Percentiles rank a stretch among this genome's conserved stretches.
Conservation (phyloP, 2,888 invertebrate genomes). For the Sarcophaga caerulescens region DNA sequence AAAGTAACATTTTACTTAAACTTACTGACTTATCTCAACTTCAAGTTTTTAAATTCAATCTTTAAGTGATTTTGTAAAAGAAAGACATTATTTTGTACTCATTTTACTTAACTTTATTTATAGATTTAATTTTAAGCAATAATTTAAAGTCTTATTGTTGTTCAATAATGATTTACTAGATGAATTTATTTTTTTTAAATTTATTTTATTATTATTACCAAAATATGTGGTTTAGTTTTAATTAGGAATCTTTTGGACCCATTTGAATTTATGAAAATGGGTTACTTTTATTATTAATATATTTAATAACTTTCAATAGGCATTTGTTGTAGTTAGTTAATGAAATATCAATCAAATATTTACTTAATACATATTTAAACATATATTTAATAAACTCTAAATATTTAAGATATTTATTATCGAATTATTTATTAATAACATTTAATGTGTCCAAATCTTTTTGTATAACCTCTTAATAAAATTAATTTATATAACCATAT, state of each 20-base stretch:
- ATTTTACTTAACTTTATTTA: not conserved
- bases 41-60: too few species aligned
- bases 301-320: slow-evolving; percentile 1
- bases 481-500: not conserved
- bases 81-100: not conserved
- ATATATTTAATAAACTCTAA: not conserved
- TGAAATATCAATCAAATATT: slow-evolving; percentile 12
- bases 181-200: not conserved
- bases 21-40: not conserved
- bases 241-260: not conserved
- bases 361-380: slow-evolving; percentile 13
- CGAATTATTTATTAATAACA: not conserved
- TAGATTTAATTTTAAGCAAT: not conserved
- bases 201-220: not conserved
- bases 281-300: not conserved
- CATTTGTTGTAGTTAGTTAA: slow-evolving; percentile 35
- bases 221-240: not conserved
- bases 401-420: slow-evolving; percentile 13
- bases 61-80: not conserved
- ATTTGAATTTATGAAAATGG: too few species aligned
- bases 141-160: not conserved
- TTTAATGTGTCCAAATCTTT: slow-evolving; percentile 22
- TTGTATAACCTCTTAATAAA: slow-evolving; percentile 13
- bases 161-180: not conserved
- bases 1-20: slow-evolving; percentile 29